These are phyloP conservation scores for Fistularia commersonii DNA, from an alignment of 2,797 vertebrate species.

Conservation along the genomic window DNA sequence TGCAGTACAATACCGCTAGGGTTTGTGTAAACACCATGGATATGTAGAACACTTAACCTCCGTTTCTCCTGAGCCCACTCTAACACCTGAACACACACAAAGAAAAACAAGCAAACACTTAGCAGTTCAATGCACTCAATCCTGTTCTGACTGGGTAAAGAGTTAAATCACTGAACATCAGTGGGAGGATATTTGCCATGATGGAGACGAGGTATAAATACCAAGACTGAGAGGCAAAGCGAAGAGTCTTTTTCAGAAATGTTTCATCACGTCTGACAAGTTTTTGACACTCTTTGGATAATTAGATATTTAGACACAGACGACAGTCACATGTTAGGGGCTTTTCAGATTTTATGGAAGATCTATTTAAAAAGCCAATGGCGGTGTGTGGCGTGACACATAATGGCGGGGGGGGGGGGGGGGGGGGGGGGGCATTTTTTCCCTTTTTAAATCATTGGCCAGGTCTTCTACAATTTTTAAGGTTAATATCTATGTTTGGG, in stretches of 20 bases:
- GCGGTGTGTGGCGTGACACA: too few relatives aligned
- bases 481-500: too few relatives aligned
- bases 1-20: slow-evolving; percentile 95
- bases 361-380: too few relatives aligned
- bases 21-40: slow-evolving; percentile 96
- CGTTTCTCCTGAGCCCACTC: slow-evolving; percentile 97
- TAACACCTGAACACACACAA: slow-evolving; percentile 79
- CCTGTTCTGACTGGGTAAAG: slow-evolving; percentile 65
- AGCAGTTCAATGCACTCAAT: slow-evolving; percentile 64
- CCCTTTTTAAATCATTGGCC: too few relatives aligned
- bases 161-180: slow-evolving; percentile 48
- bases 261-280: slow-evolving; percentile 3
- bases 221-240: slow-evolving; percentile 67
- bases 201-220: slow-evolving; percentile 74
- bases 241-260: slow-evolving; percentile 26
- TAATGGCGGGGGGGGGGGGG: too few relatives aligned
- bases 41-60: slow-evolving; percentile 89
- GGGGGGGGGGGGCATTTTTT: too few relatives aligned
- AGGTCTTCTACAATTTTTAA: too few relatives aligned
- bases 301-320: too few relatives aligned
- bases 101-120: slow-evolving; percentile 26
- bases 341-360: too few relatives aligned
- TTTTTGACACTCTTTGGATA: background rate
- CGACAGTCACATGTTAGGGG: too few relatives aligned
- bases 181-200: slow-evolving; percentile 63